Evolutionary conservation across 2,113 vertebrate species (phyloP).

Genomic region (Dromiciops gliroides): DNA sequence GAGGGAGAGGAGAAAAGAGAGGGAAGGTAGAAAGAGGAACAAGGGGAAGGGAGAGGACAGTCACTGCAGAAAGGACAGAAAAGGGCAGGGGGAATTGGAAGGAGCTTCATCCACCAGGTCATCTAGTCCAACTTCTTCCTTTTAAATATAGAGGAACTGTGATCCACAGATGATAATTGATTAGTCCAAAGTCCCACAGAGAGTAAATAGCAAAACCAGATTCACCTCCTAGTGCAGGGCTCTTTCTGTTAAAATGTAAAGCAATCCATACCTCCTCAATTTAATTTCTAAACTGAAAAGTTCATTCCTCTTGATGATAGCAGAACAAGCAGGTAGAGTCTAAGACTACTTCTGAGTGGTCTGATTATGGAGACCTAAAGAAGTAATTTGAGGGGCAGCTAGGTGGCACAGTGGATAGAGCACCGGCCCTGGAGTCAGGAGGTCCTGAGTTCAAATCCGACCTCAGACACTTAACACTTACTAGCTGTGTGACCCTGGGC

Average conservation of each 20-base stretch:
- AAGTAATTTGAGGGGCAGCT: not conserved
- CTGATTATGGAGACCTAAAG: not conserved
- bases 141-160: not conserved
- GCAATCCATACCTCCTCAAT: not conserved
- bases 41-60: not conserved
- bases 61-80: not conserved
- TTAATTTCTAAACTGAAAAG: not conserved
- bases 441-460: no score
- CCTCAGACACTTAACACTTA: no score
- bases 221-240: not conserved
- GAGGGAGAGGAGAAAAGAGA: not conserved
- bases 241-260: not conserved
- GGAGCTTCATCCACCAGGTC: not conserved
- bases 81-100: not conserved
- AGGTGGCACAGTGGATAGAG: no score
- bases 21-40: not conserved
- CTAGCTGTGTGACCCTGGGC: no score
- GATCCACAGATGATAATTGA: not conserved
- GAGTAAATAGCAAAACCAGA: not conserved
- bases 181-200: not conserved
- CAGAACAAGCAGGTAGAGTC: not conserved
- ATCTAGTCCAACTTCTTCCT: not conserved
- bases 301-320: not conserved
- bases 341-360: not conserved
- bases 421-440: no score